Percentiles rank a stretch among this genome's conserved stretches.
phyloP scores from a whole-genome alignment of 2,797 vertebrate species.

The Rhyacichthys aspro region DNA sequence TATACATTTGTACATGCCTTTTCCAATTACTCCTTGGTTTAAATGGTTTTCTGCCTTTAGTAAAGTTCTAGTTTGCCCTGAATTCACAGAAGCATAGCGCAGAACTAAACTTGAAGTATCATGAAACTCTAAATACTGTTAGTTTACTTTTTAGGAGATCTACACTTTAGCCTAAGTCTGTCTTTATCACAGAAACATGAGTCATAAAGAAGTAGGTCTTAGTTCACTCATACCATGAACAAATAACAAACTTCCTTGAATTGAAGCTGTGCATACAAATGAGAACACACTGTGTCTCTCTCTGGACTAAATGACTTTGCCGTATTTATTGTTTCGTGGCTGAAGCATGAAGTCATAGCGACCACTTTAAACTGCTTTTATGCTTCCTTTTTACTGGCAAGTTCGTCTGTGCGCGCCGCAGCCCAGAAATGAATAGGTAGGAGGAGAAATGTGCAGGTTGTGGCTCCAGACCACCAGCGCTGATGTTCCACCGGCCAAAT shows the following conservation, averaged over 20 bases:
- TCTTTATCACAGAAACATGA: too few relatives aligned
- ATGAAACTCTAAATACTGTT: too few relatives aligned
- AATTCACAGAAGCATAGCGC: too few relatives aligned
- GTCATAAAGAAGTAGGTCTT: too few relatives aligned
- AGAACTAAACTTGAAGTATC: too few relatives aligned
- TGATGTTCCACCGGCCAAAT: slow-evolving; percentile 38
- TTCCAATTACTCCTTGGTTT: too few relatives aligned
- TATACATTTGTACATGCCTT: too few relatives aligned
- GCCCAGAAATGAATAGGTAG: slow-evolving; percentile 55
- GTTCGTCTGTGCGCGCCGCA: slow-evolving; percentile 34
- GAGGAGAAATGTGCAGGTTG: slow-evolving; percentile 29
- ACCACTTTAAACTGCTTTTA: slow-evolving; percentile 51
- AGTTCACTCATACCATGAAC: too few relatives aligned
- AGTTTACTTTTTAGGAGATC: too few relatives aligned
- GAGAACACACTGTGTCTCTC: slow-evolving; percentile 1
- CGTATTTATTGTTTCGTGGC: slow-evolving; percentile 66
- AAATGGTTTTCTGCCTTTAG: too few relatives aligned
- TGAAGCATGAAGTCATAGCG: slow-evolving; percentile 64
- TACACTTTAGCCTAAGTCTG: too few relatives aligned
- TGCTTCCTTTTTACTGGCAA: slow-evolving; percentile 52
- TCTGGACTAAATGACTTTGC: slow-evolving; percentile 6
- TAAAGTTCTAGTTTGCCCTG: too few relatives aligned
- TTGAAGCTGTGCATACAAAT: slow-evolving; percentile 49
- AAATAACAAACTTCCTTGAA: slow-evolving; percentile 64
- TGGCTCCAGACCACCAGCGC: slow-evolving; percentile 58